Base-by-base conservation (phyloP, 2,888 invertebrate genomes). In the Hirtodrosophila alboralis region DNA sequence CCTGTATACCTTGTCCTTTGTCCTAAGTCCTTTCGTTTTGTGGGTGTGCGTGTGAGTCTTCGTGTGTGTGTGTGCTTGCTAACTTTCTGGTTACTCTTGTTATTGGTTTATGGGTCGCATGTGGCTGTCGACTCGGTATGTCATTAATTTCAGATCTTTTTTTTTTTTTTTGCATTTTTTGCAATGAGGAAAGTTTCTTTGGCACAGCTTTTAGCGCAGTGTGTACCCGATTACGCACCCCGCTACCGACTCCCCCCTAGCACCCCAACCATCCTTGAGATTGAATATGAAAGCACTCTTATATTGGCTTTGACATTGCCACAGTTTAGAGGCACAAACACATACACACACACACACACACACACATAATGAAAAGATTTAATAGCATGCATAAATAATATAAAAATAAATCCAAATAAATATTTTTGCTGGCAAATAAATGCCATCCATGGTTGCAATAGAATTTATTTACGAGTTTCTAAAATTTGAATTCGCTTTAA, bases 91-190 rank as follows among this genome's bases (percentile, higher is more conserved):
- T 67, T 79, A 53, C 62, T 60, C 58, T 52, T 51, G 73, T 83
- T 84, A 76, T 83, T 71, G 84, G 80, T 85, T 66, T 75, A 72
- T 65, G 67, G 61, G 45, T 63, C 72, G 60, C 71, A 47, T 66
- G 61, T 44, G 70, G 47, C 41, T 48, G 45, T 54, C 63, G 45
- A 33, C 61, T 30, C 44, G 59, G 38, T 41, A 60, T 65, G 76
- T 65, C 84, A 80, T 85, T 80, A 83, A 73, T 73, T 65, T 75
- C 38, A 44, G 37, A 36, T n/a, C n/a, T n/a, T 60, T 30, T 47
- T 23, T 27, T 26, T 49, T 43, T 28, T 8, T 18, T 26, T 56
- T 57, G 52, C 47, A 52, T 60, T 56, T n/a, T 54, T 44, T 44
- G 52, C 44, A 49, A 12, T 51, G 14, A n/a, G 16, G 3, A 41